These are phyloP conservation scores for Pterostichus niger DNA, from an alignment of 2,888 invertebrate species.

Conservation along the genomic window DNA sequence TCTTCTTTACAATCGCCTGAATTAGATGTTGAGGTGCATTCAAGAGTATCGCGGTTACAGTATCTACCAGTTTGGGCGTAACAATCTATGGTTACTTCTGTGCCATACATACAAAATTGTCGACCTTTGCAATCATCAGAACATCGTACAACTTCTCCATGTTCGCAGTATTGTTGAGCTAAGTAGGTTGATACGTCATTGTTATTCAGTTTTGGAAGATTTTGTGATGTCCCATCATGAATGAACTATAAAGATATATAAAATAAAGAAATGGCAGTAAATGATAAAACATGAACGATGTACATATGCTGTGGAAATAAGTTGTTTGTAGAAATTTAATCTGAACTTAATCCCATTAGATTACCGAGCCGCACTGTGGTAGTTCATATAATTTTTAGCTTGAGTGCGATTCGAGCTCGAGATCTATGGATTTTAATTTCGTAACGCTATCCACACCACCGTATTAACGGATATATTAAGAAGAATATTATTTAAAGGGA, in stretches of 20 bases:
- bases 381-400: too few species aligned
- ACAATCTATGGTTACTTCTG: slow-evolving; percentile 31
- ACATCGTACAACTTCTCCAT: slow-evolving; percentile 5
- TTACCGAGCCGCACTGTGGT: too few species aligned
- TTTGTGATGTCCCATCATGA: neutral
- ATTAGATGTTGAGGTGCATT: neutral
- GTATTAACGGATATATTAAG: too few species aligned
- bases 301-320: neutral
- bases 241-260: too few species aligned
- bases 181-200: neutral
- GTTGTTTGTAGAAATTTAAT: neutral
- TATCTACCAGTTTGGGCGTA: slow-evolving; percentile 18
- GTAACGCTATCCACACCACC: too few species aligned
- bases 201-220: neutral
- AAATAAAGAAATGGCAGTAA: neutral
- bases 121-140: slow-evolving; percentile 11
- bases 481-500: too few species aligned
- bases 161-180: neutral
- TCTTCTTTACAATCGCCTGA: neutral
- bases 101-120: slow-evolving; percentile 16
- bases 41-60: neutral
- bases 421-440: too few species aligned
- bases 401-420: too few species aligned
- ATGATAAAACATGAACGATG: neutral
- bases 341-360: too few species aligned